Percentiles rank a stretch among this genome's conserved stretches.
Evolutionary conservation across 2,888 invertebrate genomes (phyloP).

Genomic region (Ormyrus thymus): DNA sequence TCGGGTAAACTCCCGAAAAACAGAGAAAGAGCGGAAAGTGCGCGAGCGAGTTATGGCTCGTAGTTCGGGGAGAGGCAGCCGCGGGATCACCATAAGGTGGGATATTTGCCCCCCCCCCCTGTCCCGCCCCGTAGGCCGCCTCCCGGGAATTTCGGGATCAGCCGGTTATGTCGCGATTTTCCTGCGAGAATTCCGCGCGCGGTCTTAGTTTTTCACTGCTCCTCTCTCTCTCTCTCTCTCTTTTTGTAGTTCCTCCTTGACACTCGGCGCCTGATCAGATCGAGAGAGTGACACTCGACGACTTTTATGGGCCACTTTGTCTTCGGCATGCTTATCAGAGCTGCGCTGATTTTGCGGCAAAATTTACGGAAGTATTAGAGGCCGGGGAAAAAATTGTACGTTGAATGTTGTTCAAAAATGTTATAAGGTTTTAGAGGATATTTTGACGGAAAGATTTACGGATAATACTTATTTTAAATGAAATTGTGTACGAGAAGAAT

Average conservation of each 20-base stretch:
- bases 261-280: constrained; percentile 18
- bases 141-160: constrained; percentile 65
- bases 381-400: too few relatives aligned
- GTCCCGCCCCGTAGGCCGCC: constrained; percentile 60
- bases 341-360: background rate
- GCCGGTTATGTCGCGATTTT: constrained; percentile 44
- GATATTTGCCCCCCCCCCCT: constrained; percentile 68
- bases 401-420: too few relatives aligned
- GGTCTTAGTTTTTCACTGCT: background rate
- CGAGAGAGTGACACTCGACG: background rate
- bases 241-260: background rate
- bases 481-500: too few relatives aligned
- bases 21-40: constrained; percentile 58
- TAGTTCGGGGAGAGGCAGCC: constrained; percentile 66
- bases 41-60: constrained; percentile 68
- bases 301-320: constrained; percentile 7
- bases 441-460: too few relatives aligned
- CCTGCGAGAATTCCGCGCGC: constrained; percentile 4
- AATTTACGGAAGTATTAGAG: too few relatives aligned
- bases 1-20: constrained; percentile 1
- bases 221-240: too few relatives aligned
- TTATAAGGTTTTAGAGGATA: too few relatives aligned
- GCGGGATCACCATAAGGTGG: constrained; percentile 74
- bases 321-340: background rate
- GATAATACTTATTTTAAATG: too few relatives aligned